phyloP scores from a whole-genome alignment of 2,888 invertebrate species.

The Cartodere bifasciata region DNA sequence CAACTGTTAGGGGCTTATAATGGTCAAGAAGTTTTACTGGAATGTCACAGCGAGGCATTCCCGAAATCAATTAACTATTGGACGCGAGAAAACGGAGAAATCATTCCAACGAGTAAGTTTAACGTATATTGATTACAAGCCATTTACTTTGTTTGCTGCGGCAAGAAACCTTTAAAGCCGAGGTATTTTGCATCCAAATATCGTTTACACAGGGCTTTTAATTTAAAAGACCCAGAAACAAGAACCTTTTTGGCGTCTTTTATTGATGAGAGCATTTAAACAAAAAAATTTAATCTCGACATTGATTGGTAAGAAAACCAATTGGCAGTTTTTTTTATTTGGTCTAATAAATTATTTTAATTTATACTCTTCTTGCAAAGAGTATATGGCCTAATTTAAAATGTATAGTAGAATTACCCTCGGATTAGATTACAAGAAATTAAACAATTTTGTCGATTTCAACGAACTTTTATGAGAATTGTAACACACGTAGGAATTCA shows the following conservation, averaged over 20 bases:
- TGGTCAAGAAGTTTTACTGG: constrained; percentile 48
- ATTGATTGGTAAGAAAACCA: constrained; percentile 3
- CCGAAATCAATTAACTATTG: constrained; percentile 57
- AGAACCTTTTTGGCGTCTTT: not conserved
- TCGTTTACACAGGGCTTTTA: too few species aligned
- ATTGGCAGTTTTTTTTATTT: too few species aligned
- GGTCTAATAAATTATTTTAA: too few species aligned
- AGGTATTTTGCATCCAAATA: too few species aligned
- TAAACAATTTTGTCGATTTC: too few species aligned
- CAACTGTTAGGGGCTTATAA: constrained; percentile 51
- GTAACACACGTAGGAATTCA: too few species aligned
- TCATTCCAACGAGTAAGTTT: constrained; percentile 45
- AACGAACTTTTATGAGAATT: too few species aligned
- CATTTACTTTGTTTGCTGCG: not conserved
- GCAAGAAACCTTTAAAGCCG: not conserved
- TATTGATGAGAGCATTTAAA: not conserved
- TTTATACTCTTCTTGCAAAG: too few species aligned
- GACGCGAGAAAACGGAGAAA: constrained; percentile 49
- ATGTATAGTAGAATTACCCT: too few species aligned
- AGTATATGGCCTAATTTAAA: too few species aligned
- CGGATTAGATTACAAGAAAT: too few species aligned
- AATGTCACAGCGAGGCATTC: constrained; percentile 56
- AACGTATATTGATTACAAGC: not conserved
- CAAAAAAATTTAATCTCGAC: not conserved
- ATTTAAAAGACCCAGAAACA: not conserved